Evolutionary conservation across 2,888 invertebrate species (phyloP), one percentile per base, ranked within the genome.

Genomic region (Agrochola circellaris): DNA sequence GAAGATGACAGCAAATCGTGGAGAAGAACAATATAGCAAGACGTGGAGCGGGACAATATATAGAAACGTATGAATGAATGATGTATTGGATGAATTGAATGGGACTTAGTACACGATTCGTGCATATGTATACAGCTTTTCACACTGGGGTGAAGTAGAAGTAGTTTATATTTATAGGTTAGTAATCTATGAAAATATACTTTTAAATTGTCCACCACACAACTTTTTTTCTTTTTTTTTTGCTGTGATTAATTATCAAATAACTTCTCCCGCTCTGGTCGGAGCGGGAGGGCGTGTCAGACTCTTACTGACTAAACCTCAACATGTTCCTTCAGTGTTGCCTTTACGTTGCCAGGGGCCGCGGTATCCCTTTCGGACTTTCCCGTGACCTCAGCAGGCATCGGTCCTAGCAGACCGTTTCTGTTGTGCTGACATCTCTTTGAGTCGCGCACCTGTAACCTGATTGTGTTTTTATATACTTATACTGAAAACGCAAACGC

Each of bases 1-100:
- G 65, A 60, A 48, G 58, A 30, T 66, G 74, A 51, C 62, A 75
- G 85, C 56, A 70, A 79, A 80, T 80, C 75, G 81, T 80, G 85
- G 67, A 84, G 70, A 65, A 71, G 48, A 68, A 87, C 85, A 84
- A 84, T 75, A 65, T 67, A 15, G 38, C 54, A 60, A 74, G 51
- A 77, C 83, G 60, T 66, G 67, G 51, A 74, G 56, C 13, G 20
- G 9, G 20, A 84, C 72, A 75, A 66, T 69, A 17, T 54, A 62
- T 71, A 64, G 38, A 56, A 75, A 64, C 56, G 20, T 61, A 61
- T 6, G 64, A 56, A 23, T 60, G 38, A 51, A 60, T 65, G 42
- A 42, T 79, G 68, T 54, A 38, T 51, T 42, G 23, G 26, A 69
- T 54, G 17, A 34, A 61, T 45, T 70, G 60, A 70, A 84, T 62